Evolutionary conservation across 1,140 invertebrate species (phyloP), one percentile per base, ranked within the genome.

Genomic region (Euwallacea similis): DNA sequence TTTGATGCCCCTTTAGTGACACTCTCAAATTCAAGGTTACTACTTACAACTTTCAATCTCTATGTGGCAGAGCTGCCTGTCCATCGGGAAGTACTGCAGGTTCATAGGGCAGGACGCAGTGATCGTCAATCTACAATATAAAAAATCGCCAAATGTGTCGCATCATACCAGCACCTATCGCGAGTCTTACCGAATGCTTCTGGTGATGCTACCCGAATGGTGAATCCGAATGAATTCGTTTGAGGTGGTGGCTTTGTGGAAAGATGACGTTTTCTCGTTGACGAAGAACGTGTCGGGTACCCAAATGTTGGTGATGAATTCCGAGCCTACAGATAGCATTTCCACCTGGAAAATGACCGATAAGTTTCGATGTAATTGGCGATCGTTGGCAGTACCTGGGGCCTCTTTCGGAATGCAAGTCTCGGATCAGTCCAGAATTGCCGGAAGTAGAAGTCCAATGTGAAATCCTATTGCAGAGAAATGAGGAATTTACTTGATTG

Each of bases 41-140:
- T 88, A 95, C 95, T 96, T 91, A 97, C 95, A 98, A 87, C 95
- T 97, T 89, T 98, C 96, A 76, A 98, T 97, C 87, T 98, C 96
- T 80, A 98, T 95, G 82, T 95, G 93, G 86, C 96, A 98, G 74
- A 96, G 85, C 84, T 98, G 96, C 80, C 95, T 90, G 83, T 98
- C 96, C 94, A 98, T 96, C 7, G 96, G 96, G 85, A 98, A 98
- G 84, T 97, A 96, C 82, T 97, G 94, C 71, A 98, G 88, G 85
- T 97, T 95, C 95, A 98, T 98, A 41, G 96, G 96, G 87, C 96
- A 98, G 77, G 95, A 97, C 76, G 95, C 95, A 69, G 96, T 98
- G 80, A 98, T 97, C 76, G 96, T 98, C 85, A 98, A 88, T 86
- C 96, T 97, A 86, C 88, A 90, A 59, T 21, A 50, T n/a, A 64